Evolutionary conservation across 2,797 vertebrate genomes (phyloP).

Genomic region (Xerus rutilus): DNA sequence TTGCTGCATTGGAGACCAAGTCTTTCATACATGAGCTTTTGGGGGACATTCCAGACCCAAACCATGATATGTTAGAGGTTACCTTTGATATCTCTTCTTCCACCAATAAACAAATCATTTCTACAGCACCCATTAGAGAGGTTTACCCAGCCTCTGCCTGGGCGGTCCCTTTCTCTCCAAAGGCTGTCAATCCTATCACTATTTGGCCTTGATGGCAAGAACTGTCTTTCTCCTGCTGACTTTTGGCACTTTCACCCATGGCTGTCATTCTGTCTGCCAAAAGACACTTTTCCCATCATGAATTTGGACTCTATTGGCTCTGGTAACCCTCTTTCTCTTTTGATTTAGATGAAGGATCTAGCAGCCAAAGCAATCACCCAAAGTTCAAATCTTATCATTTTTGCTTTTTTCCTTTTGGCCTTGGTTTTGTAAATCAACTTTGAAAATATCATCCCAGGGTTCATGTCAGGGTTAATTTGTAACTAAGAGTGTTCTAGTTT

Average conservation of each 20-base stretch:
- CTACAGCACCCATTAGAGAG: background rate
- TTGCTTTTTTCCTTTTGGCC: slow-evolving; percentile 65
- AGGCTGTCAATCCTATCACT: background rate
- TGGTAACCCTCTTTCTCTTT: slow-evolving; percentile 4
- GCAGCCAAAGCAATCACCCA: slow-evolving; percentile 53
- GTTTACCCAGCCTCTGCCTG: background rate
- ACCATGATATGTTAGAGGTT: background rate
- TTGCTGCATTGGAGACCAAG: background rate
- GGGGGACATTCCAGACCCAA: background rate
- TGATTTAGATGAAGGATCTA: slow-evolving; percentile 34
- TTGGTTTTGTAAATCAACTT: slow-evolving; percentile 68
- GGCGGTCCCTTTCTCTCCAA: background rate
- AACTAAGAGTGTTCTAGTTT: slow-evolving; percentile 74
- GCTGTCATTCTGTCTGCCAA: background rate
- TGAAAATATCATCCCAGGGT: slow-evolving; percentile 59
- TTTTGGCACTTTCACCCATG: background rate
- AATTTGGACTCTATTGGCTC: background rate
- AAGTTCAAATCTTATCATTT: slow-evolving; percentile 63
- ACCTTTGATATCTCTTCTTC: background rate
- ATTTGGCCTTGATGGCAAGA: background rate
- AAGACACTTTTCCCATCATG: background rate
- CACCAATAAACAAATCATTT: background rate
- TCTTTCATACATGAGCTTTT: background rate
- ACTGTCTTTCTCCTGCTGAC: background rate
- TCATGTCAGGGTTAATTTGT: slow-evolving; percentile 74